Evolutionary conservation across 2,888 invertebrate species (phyloP), one percentile per base, ranked within the genome.

Genomic region (Catocala fraxini): DNA sequence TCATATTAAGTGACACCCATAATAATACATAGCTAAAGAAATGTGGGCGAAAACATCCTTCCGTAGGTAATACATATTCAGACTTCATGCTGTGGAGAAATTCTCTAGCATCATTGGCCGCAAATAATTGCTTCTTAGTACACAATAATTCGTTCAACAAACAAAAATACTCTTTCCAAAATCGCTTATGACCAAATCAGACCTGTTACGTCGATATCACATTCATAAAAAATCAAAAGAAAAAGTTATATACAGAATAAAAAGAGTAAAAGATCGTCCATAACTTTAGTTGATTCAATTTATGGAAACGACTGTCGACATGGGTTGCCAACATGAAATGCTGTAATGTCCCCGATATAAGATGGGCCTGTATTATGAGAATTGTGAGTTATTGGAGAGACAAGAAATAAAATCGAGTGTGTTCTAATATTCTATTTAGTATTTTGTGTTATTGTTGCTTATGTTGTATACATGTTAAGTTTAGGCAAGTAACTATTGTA

Each of bases 241-340:
- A 13, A 33, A 46, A n/a, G 13, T 11, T 15, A 53, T 9, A 48
- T 39, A 12, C 13, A 6, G 25, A 54, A 55, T 43, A 54, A 57
- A 56, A 43, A n/a, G 6, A 33, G 34, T 15, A 56, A 42, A 5
- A 11, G 47, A 34, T 42, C 51, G 15, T 12, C 43, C 39, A 41
- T 59, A 52, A 52, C 35, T 56, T 39, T 48, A 13, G 41, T 59
- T 51, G 45, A 52, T 52, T 56, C 35, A 63, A 59, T 59, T 52
- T 59, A 63, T 53, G 56, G 4, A 51, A 59, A 63, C 42, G 52
- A 42, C 48, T 49, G 52, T 34, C 13, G 34, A 42, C 42, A 48
- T 63, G 43, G 34, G 43, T 12, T 25, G 51, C 33, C 13, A 48
- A 51, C 59, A 51, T 55, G 45, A 45, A 49, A 41, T 48, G 53